Evolutionary conservation across 2,888 invertebrate species (phyloP).

Genomic region (Lycocerus yunnanus): DNA sequence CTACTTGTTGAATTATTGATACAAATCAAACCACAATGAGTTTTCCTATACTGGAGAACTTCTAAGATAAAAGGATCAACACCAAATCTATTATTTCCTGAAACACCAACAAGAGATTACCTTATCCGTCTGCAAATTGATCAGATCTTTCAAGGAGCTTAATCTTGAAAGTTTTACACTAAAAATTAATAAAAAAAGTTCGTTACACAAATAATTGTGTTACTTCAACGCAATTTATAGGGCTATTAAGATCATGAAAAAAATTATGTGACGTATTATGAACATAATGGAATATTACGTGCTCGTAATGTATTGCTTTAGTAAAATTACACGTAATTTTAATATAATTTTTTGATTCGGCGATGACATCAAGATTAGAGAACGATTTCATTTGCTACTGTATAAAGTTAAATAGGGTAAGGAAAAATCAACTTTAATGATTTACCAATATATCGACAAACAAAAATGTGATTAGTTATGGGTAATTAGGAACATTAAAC

Average conservation of each 20-base stretch:
- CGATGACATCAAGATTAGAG: background rate
- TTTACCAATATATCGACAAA: background rate
- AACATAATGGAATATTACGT: background rate
- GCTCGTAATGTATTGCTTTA: background rate
- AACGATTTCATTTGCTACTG: background rate
- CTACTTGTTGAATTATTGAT: background rate
- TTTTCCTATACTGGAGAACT: background rate
- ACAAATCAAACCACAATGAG: background rate
- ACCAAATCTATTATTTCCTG: constrained; percentile 29
- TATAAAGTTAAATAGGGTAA: background rate
- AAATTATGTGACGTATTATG: background rate
- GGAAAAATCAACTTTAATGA: background rate
- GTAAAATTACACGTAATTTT: background rate
- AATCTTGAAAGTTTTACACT: constrained; percentile 1
- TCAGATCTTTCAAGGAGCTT: constrained; percentile 20
- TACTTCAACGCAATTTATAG: background rate
- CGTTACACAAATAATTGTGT: background rate
- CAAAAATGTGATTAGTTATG: background rate
- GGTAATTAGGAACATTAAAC: background rate
- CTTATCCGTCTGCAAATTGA: constrained; percentile 18
- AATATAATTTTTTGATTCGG: background rate
- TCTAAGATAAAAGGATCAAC: constrained; percentile 23
- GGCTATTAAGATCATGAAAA: background rate
- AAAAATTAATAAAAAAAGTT: background rate
- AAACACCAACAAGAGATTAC: constrained; percentile 17